These are phyloP conservation scores for Pholis gunnellus DNA, from an alignment of 2,113 vertebrate genomes.

Conservation along the genomic window DNA sequence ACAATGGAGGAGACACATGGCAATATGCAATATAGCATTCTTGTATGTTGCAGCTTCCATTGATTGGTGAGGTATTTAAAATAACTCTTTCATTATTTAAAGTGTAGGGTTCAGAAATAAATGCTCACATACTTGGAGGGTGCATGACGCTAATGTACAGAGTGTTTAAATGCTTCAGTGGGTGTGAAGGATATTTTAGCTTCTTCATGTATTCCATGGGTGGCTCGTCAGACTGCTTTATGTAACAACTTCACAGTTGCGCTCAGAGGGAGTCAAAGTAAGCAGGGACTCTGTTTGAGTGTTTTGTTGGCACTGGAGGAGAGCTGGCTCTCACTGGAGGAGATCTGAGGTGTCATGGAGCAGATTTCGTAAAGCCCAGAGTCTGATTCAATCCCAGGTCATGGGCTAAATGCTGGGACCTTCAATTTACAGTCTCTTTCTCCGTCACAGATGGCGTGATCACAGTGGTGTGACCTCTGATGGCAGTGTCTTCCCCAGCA, in stretches of 20 bases:
- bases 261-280: slow-evolving; percentile 13
- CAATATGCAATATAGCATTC: background rate
- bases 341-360: slow-evolving; percentile 60
- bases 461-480: slow-evolving; percentile 6
- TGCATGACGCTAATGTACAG: background rate
- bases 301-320: slow-evolving; percentile 12
- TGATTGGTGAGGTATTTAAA: background rate
- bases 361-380: slow-evolving; percentile 36
- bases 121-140: background rate
- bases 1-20: background rate
- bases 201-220: background rate
- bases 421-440: background rate
- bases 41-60: background rate
- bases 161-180: background rate
- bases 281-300: slow-evolving; percentile 8
- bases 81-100: background rate
- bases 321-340: slow-evolving; percentile 28
- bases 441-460: background rate
- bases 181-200: background rate
- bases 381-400: slow-evolving; percentile 40
- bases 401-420: slow-evolving; percentile 7
- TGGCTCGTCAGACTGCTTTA: slow-evolving; percentile 3
- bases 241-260: slow-evolving; percentile 28
- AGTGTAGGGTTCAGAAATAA: background rate
- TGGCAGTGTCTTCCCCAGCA: background rate